phyloP scores from a whole-genome alignment of 2,888 invertebrate species.

The Elegia similella region DNA sequence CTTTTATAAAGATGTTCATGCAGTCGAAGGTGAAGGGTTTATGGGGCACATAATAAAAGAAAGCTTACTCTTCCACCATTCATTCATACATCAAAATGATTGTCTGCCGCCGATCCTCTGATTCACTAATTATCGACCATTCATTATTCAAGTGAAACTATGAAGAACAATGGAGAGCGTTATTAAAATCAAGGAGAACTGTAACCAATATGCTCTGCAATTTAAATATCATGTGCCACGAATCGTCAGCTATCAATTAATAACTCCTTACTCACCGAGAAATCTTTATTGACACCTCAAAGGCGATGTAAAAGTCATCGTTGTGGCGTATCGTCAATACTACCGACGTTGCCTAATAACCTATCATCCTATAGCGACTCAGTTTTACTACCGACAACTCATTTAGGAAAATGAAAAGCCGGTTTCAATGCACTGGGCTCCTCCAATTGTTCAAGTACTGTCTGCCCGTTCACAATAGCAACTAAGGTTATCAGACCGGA shows the following conservation, averaged over 20 bases:
- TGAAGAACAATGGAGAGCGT: conserved; percentile 21
- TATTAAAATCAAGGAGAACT: conserved; percentile 22
- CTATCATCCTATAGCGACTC: conserved; percentile 43
- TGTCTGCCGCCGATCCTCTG: conserved; percentile 14
- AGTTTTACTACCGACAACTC: conserved; percentile 61
- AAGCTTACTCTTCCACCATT: not conserved
- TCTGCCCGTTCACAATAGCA: conserved; percentile 62
- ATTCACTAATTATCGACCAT: conserved; percentile 16
- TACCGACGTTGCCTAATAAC: conserved; percentile 68
- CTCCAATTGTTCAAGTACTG: conserved; percentile 59
- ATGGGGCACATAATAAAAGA: conserved; percentile 25
- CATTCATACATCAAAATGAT: conserved; percentile 8
- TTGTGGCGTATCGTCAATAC: conserved; percentile 59
- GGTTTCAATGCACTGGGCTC: conserved; percentile 58
- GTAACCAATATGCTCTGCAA: conserved; percentile 24
- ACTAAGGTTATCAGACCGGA: conserved; percentile 76
- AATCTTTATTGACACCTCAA: conserved; percentile 71
- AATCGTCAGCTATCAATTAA: conserved; percentile 55
- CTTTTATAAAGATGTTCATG: not conserved
- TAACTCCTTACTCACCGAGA: conserved; percentile 49
- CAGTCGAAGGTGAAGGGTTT: conserved; percentile 33
- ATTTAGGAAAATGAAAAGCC: conserved; percentile 76
- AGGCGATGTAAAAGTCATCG: conserved; percentile 60
- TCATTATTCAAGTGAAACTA: conserved; percentile 15
- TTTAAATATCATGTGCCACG: conserved; percentile 29